A percentile compares a stretch with the other conserved stretches of the same genome.
Evolutionary conservation across 2,888 invertebrate species (phyloP).

Genomic region (Onthophagus sagittarius): DNA sequence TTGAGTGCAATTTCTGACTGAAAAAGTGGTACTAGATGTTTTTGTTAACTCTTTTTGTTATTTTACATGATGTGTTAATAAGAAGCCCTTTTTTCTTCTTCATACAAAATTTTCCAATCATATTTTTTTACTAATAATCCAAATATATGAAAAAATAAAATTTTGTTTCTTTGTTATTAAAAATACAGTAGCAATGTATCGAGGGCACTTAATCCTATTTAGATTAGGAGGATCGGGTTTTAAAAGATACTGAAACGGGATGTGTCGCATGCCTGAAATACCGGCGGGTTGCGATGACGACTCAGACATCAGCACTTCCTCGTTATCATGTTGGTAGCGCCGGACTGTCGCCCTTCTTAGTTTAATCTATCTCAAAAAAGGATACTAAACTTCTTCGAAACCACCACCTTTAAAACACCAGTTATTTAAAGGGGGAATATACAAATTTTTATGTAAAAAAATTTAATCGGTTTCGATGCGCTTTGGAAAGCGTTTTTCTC

Average conservation of each 20-base stretch:
- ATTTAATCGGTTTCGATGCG: not conserved
- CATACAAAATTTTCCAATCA: not conserved
- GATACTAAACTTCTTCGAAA: not conserved
- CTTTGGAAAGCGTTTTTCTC: not conserved
- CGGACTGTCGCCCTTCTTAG: slow-evolving; percentile 1
- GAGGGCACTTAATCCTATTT: slow-evolving; percentile 10
- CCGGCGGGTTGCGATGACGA: not conserved
- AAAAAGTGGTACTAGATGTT: too few species aligned
- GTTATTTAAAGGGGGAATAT: not conserved
- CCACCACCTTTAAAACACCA: not conserved
- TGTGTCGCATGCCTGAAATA: slow-evolving; percentile 2
- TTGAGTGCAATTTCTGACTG: too few species aligned
- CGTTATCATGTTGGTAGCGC: slow-evolving; percentile 4
- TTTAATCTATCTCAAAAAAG: not conserved
- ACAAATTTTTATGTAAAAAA: not conserved
- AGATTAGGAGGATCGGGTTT: slow-evolving; percentile 10
- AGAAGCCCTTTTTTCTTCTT: not conserved
- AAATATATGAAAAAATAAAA: too few species aligned
- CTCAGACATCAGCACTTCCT: slow-evolving; percentile 5
- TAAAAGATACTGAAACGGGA: not conserved
- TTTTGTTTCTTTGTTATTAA: not conserved
- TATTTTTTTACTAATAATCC: not conserved
- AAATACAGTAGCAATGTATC: slow-evolving; percentile 5
- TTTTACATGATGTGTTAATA: too few species aligned
- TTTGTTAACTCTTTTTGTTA: too few species aligned